Conservation (phyloP, 2,797 vertebrate genomes). For the Adelosebastes latens region DNA sequence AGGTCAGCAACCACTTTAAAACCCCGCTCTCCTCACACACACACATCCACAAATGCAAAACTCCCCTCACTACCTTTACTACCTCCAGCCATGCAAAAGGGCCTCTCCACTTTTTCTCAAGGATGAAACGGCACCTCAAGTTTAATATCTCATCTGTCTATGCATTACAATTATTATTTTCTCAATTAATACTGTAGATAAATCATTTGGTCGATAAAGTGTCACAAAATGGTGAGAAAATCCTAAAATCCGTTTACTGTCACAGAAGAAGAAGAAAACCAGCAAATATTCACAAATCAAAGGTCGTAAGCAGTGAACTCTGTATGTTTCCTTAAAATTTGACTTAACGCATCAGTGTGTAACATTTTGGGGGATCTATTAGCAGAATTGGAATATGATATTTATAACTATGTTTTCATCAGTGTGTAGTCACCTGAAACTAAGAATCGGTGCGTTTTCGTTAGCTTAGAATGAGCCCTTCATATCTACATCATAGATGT, state of each 20-base stretch:
- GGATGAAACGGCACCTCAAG: not conserved
- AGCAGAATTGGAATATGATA: no score
- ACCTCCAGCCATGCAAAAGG: not conserved
- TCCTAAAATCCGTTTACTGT: not conserved
- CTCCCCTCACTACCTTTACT: not conserved
- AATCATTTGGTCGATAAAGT: not conserved
- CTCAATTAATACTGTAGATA: not conserved
- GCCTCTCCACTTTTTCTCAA: not conserved
- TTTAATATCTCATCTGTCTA: not conserved
- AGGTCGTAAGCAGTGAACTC: not conserved
- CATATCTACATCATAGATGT: no score
- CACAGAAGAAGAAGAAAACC: not conserved
- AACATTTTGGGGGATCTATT: not conserved
- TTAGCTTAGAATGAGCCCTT: not conserved
- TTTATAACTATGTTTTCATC: no score
- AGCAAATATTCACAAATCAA: not conserved
- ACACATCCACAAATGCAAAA: not conserved
- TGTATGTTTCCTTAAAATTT: not conserved
- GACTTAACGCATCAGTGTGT: not conserved
- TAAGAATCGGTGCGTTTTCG: not conserved
- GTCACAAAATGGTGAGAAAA: not conserved
- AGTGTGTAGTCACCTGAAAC: not conserved
- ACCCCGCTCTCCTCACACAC: not conserved
- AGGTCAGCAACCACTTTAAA: conserved; percentile 37
- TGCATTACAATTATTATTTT: not conserved